phyloP scores from a whole-genome alignment of 2,888 invertebrate species.

The Osedax frankpressi region DNA sequence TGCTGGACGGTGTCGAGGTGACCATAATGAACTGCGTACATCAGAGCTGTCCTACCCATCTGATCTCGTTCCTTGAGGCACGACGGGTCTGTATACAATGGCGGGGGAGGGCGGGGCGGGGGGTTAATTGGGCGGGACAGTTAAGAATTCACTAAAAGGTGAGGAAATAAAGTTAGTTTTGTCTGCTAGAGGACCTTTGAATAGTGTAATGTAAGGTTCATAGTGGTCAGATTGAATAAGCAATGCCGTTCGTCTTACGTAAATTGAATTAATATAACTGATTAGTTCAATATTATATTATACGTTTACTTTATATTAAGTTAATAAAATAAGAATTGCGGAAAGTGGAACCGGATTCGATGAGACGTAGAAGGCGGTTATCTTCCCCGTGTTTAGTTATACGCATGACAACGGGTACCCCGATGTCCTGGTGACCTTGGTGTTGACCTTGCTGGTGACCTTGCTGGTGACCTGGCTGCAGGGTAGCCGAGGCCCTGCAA shows the following conservation, averaged over 20 bases:
- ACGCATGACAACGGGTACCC: constrained; percentile 35
- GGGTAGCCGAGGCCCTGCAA: background rate
- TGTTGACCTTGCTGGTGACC: constrained; percentile 16
- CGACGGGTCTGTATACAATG: constrained; percentile 35
- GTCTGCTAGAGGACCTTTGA: no score
- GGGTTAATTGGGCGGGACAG: no score
- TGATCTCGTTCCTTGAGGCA: constrained; percentile 36
- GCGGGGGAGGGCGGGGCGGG: background rate
- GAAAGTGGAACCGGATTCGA: constrained; percentile 32
- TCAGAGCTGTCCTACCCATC: constrained; percentile 38
- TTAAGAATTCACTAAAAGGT: no score
- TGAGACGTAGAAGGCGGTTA: constrained; percentile 32
- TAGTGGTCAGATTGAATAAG: no score
- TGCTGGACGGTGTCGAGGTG: constrained; percentile 36
- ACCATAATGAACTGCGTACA: constrained; percentile 41
- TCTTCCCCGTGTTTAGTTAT: constrained; percentile 38
- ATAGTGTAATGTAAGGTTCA: no score
- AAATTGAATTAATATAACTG: no score
- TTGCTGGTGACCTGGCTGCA: constrained; percentile 24
- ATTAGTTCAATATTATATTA: no score
- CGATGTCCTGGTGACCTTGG: constrained; percentile 25
- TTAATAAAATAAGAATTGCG: no score
- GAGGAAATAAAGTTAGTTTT: no score
- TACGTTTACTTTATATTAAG: no score
- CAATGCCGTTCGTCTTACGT: no score